Conservation (phyloP, 2,113 vertebrate species). For the Salminus brasiliensis region DNA sequence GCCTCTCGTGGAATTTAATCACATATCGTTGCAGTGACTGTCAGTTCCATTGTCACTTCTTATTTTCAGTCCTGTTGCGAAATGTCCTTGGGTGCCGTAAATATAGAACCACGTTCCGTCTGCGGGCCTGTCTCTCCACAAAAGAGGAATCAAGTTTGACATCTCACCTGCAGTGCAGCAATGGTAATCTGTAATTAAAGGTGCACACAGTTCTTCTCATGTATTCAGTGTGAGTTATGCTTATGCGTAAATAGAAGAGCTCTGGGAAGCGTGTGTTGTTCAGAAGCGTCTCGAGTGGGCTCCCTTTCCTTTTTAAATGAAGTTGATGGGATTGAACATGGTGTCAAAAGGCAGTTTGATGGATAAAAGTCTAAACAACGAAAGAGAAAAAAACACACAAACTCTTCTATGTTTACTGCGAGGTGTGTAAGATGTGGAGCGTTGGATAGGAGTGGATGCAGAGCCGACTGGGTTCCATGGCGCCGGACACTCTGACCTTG, state of each 20-base stretch:
- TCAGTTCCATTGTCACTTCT: constrained; percentile 37
- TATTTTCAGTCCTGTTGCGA: constrained; percentile 33
- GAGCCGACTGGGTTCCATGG: constrained; percentile 33
- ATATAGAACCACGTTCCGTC: constrained; percentile 29
- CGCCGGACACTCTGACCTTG: constrained; percentile 61
- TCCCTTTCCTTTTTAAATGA: background rate
- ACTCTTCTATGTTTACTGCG: background rate
- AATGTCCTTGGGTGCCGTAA: constrained; percentile 35
- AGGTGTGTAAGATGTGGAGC: background rate
- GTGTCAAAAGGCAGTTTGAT: background rate
- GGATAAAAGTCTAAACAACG: too few species aligned
- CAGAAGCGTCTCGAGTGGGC: background rate
- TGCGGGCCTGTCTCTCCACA: constrained; percentile 29
- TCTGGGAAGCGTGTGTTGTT: background rate
- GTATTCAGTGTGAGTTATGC: background rate
- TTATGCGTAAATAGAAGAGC: background rate
- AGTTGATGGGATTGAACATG: background rate
- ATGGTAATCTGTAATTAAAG: constrained; percentile 32
- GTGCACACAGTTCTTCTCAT: background rate
- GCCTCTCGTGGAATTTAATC: constrained; percentile 37
- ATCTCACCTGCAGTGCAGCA: constrained; percentile 26
- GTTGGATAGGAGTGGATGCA: background rate
- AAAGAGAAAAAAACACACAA: too few species aligned
- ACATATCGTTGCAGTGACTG: constrained; percentile 40
- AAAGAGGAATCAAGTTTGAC: constrained; percentile 16